phyloP scores from a whole-genome alignment of 2,888 invertebrate genomes.

The Xestia sexstrigata region DNA sequence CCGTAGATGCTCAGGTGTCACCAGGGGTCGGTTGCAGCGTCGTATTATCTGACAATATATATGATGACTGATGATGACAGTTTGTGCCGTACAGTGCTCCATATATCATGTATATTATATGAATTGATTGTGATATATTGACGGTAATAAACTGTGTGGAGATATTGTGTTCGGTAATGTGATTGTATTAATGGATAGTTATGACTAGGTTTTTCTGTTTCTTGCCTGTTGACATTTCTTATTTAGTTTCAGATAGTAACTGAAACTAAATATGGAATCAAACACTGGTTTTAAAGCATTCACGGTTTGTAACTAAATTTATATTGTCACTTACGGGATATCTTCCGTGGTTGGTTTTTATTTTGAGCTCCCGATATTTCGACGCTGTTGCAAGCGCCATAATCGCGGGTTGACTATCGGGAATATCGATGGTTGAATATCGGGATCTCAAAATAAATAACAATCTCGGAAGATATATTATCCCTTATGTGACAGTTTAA shows the following conservation, averaged over 20 bases:
- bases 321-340: too few species aligned
- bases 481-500: too few species aligned
- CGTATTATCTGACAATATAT: slow-evolving; percentile 30
- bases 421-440: too few species aligned
- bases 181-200: not conserved
- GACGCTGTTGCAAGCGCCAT: too few species aligned
- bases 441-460: too few species aligned
- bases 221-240: not conserved
- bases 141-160: slow-evolving; percentile 21
- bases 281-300: too few species aligned
- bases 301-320: too few species aligned
- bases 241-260: too few species aligned
- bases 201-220: not conserved
- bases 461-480: too few species aligned
- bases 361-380: too few species aligned
- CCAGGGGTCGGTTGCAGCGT: slow-evolving; percentile 24
- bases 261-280: not conserved
- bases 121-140: slow-evolving; percentile 41
- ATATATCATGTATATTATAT: slow-evolving; percentile 11
- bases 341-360: too few species aligned
- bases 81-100: slow-evolving; percentile 5
- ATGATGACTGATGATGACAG: slow-evolving; percentile 30
- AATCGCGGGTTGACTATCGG: too few species aligned
- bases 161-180: slow-evolving; percentile 16
- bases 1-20: slow-evolving; percentile 44